A percentile compares a stretch with the other conserved stretches of the same genome.
These are phyloP conservation scores for Lithophane socia DNA, from an alignment of 2,888 invertebrate genomes.

Conservation along the genomic window DNA sequence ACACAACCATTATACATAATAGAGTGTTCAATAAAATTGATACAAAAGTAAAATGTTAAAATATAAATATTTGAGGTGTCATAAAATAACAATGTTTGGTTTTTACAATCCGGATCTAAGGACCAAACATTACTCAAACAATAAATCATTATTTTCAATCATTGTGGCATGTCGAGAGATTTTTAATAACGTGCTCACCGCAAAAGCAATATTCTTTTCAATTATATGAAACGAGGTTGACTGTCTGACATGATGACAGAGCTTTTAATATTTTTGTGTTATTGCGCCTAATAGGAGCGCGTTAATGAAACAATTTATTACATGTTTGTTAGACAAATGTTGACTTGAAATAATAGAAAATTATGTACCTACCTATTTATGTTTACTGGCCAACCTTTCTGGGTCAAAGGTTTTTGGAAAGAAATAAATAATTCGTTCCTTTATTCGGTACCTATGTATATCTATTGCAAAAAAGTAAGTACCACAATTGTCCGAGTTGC, in stretches of 20 bases:
- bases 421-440: rapidly evolving
- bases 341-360: constrained; percentile 21
- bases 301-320: constrained; percentile 49
- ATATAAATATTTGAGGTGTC: not conserved
- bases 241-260: constrained; percentile 30
- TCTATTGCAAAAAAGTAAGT: not conserved
- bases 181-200: constrained; percentile 27
- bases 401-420: not conserved
- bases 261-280: constrained; percentile 47
- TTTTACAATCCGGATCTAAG: constrained; percentile 15
- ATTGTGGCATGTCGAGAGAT: not conserved
- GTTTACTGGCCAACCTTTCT: not conserved
- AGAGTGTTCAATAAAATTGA: not conserved
- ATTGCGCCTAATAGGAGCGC: constrained; percentile 34
- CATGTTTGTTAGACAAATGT: constrained; percentile 19
- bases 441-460: not conserved
- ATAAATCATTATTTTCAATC: constrained; percentile 18
- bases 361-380: too few species aligned
- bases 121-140: not conserved
- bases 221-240: constrained; percentile 27
- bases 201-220: constrained; percentile 39
- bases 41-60: not conserved
- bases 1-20: not conserved
- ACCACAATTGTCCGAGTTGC: not conserved
- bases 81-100: not conserved